Base-by-base conservation (phyloP, 2,113 vertebrate genomes). In the Microcebus murinus region DNA sequence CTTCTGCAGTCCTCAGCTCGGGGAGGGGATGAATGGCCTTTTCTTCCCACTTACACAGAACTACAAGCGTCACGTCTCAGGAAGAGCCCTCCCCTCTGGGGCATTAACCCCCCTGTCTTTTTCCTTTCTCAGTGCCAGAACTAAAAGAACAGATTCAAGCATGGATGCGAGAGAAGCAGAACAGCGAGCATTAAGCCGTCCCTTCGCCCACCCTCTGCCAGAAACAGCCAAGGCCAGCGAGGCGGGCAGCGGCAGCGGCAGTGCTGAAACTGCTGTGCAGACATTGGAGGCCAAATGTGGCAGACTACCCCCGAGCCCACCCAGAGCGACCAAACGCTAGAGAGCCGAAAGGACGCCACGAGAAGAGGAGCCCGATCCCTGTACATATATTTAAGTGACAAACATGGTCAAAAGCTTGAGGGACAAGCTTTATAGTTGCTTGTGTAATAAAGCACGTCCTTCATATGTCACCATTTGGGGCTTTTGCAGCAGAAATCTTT, bases 91-190 rank as follows among this genome's bases (percentile, higher is more conserved):
- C 65, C 83, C 12, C 0, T 13, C 59, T 15, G 31, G 13, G 55
- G 34, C 55, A 0, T 50, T 96, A 81, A 97, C 18, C 73, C 50
- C 50, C 68, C 9, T 50, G 55, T 34, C 5, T 65, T 87, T 82
- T 34, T 84, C 71, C 73, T 45, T 39, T 1, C 36, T 21, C 97
- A 99, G 99, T 99, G 98, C 99, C 99, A 96, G 99, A 99, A 97
- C 98, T 99, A 93, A 99, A 99, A 97, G 99, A 99, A 95, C 99
- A 99, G 96, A 99, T 99, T 97, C 99, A 99, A 4, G 98, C 99
- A 55, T 99, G 99, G 99, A 99, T 99, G 99, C 99, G 99, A 98
- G 99, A 99, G 98, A 99, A 99, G 97, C 99, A 99, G 96, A 99
- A 99, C 52, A 98, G 98, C 3, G 99, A 99, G 2, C 99, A 99